Evolutionary conservation across 2,113 vertebrate species (phyloP).

Genomic region (Herpailurus yagouaroundi): DNA sequence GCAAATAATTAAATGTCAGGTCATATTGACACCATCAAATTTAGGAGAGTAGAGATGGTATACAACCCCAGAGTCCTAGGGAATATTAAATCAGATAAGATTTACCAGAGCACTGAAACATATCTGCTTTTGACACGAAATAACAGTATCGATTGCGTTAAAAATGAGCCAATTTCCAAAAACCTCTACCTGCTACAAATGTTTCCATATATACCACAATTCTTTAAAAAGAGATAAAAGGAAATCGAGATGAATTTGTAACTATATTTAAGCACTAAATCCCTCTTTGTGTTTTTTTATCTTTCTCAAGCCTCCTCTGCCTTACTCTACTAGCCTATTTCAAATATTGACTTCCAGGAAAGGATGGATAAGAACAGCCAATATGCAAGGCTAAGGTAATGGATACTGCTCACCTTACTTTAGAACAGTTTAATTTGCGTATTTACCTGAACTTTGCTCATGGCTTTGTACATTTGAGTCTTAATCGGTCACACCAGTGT

Average conservation of each 20-base stretch:
- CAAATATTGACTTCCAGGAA: constrained; percentile 64
- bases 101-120: constrained; percentile 59
- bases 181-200: constrained; percentile 55
- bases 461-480: not conserved
- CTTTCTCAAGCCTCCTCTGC: constrained; percentile 28
- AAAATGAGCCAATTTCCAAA: constrained; percentile 70
- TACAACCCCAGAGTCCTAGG: constrained; percentile 22
- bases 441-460: constrained; percentile 14
- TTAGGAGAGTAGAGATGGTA: constrained; percentile 66
- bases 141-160: constrained; percentile 64
- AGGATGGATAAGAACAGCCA: constrained; percentile 56
- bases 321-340: constrained; percentile 35
- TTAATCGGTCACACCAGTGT: not conserved
- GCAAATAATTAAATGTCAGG: constrained; percentile 75
- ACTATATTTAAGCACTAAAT: constrained; percentile 67
- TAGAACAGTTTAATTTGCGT: constrained; percentile 31
- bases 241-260: constrained; percentile 16
- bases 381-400: constrained; percentile 14
- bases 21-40: constrained; percentile 52
- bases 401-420: not conserved
- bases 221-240: constrained; percentile 72
- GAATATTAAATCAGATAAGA: constrained; percentile 64
- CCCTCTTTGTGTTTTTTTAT: not conserved
- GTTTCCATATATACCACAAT: constrained; percentile 53
- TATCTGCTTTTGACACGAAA: constrained; percentile 62